phyloP scores from a whole-genome alignment of 2,113 vertebrate species.

The Melozone crissalis region DNA sequence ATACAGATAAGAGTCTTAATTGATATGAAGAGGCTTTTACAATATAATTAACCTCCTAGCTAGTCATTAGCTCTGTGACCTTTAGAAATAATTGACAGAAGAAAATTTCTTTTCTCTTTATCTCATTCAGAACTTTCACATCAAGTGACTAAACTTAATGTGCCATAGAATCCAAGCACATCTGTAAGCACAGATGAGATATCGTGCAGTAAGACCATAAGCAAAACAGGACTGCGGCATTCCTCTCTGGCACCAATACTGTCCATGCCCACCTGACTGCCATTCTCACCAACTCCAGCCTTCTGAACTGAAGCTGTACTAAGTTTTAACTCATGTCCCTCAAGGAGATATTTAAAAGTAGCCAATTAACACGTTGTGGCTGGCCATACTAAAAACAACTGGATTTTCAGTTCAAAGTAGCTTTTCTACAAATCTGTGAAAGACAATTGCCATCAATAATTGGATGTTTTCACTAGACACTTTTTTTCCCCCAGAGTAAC shows the following conservation, averaged over 20 bases:
- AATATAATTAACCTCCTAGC: conserved; percentile 96
- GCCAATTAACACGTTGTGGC: background rate
- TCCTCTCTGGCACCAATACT: conserved; percentile 38
- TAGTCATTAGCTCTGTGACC: conserved; percentile 98
- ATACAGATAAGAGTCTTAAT: conserved; percentile 74
- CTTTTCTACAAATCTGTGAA: background rate
- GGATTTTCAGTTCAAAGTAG: background rate
- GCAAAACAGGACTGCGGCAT: conserved; percentile 66
- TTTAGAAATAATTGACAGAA: conserved; percentile 98
- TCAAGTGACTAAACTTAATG: conserved; percentile 68
- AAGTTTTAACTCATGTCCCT: background rate
- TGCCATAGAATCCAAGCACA: conserved; percentile 32
- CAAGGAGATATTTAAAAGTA: background rate
- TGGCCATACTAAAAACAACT: background rate
- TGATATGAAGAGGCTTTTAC: conserved; percentile 87
- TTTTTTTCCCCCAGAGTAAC: background rate
- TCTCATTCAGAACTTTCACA: conserved; percentile 77
- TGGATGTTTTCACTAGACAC: background rate
- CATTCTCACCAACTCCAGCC: background rate
- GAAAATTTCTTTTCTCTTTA: conserved; percentile 61
- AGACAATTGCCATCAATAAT: background rate
- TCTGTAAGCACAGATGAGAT: conserved; percentile 73
- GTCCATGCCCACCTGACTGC: background rate
- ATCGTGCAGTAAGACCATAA: conserved; percentile 74
- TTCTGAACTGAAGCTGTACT: background rate